phyloP scores from a whole-genome alignment of 2,888 invertebrate genomes.

The Cheilosia urbana region DNA sequence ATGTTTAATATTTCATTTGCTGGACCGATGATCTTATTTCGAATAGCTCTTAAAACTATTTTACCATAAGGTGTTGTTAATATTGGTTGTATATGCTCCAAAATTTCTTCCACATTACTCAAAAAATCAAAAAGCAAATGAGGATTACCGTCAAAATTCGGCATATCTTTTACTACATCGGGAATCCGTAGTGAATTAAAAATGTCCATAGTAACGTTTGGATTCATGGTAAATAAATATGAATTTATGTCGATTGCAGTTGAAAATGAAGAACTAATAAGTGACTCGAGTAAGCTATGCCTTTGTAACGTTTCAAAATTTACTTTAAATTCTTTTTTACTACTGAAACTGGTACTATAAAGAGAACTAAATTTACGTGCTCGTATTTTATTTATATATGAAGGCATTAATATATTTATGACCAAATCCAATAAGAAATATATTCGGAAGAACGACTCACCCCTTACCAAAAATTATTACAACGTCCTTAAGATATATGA shows the following conservation, averaged over 20 bases:
- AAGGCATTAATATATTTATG: background rate
- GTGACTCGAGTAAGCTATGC: background rate
- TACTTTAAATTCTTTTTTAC: accelerated
- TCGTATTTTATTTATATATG: background rate
- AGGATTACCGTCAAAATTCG: background rate
- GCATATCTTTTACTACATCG: background rate
- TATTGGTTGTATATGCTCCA: background rate
- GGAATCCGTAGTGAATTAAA: background rate
- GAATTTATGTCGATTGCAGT: background rate
- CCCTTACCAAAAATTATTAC: background rate
- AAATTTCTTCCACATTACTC: background rate
- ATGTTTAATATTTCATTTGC: conserved; percentile 63
- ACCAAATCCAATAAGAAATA: background rate
- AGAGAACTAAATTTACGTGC: background rate
- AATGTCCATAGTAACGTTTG: background rate
- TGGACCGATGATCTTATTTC: conserved; percentile 58
- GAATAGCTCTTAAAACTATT: conserved; percentile 36
- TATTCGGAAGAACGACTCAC: background rate
- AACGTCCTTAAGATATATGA: no score
- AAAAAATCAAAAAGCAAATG: conserved; percentile 1
- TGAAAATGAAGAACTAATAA: background rate
- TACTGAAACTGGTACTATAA: background rate
- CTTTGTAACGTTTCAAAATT: background rate
- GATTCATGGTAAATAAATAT: background rate
- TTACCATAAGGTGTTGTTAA: background rate